Evolutionary conservation across 2,888 invertebrate genomes (phyloP).

Genomic region (Conus canariensis): DNA sequence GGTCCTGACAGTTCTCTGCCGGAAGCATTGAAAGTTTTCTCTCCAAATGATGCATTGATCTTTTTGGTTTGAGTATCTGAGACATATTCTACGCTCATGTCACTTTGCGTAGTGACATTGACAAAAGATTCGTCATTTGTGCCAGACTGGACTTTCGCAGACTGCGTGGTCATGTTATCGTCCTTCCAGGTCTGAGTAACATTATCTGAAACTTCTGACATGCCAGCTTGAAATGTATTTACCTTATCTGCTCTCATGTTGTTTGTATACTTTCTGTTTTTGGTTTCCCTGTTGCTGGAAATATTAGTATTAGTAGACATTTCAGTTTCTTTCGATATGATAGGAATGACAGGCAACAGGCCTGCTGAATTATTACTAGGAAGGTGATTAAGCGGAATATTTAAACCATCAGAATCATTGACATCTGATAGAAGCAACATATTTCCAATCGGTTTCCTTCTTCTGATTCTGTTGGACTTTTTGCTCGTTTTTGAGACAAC

Average conservation of each 20-base stretch:
- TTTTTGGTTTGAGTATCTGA: not conserved
- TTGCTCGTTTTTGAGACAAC: too few relatives aligned
- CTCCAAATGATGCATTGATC: not conserved
- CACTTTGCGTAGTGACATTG: not conserved
- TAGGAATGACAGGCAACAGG: not conserved
- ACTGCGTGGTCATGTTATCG: not conserved
- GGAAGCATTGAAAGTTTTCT: not conserved
- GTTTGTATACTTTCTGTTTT: not conserved
- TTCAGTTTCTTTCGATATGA: not conserved
- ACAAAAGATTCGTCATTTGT: not conserved
- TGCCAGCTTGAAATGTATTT: not conserved
- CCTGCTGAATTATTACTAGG: too few relatives aligned
- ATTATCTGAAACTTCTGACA: not conserved
- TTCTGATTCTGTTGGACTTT: not conserved
- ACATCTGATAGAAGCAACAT: not conserved
- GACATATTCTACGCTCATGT: not conserved
- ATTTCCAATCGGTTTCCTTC: not conserved
- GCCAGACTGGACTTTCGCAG: not conserved
- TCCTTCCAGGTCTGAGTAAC: not conserved
- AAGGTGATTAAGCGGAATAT: not conserved
- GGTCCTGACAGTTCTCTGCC: not conserved
- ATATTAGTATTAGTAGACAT: not conserved
- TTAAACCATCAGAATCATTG: conserved; percentile 11
- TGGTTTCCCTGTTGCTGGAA: not conserved
- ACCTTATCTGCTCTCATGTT: not conserved